Base-by-base conservation (phyloP, 2,113 vertebrate species). In the Alligator mississippiensis region DNA sequence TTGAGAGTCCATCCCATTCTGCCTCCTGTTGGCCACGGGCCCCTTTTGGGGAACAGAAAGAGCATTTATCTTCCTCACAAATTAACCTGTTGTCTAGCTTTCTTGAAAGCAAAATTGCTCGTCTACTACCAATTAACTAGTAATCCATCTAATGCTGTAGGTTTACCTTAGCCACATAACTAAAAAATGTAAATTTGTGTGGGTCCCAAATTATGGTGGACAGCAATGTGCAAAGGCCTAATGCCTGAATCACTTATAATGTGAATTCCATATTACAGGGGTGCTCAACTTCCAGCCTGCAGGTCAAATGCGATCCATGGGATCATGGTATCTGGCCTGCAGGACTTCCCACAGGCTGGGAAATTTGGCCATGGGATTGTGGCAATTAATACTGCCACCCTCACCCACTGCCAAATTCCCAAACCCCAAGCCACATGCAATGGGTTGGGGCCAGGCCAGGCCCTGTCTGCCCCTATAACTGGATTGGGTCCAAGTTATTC, bases 111-210 rank as follows among this genome's bases (percentile, higher is more conserved):
- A 25, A 68, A 11, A 9, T n/a, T 83, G 68, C 61, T 30, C 83
- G 4, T 66, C 79, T 87, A 85, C 60, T 82, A 27, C 28, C 1
- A 85, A 84, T 91, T 68, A 93, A 93, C 87, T 92, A 85, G 87
- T 91, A 75, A 95, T 84, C 61, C 14, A 4, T 85, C 75, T 81
- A 68, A 86, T 91, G 60, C 18, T 61, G 77, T 82, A 90, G 27
- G 22, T 91, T 80, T n/a, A 27, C 90, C 60, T 57, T 64, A 75
- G 66, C 30, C 85, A 91, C 76, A 55, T 64, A 77, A 59, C 84
- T 70, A 47, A 59, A 93, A 59, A 64, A 77, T 0, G 3, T 76
- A 91, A 75, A 66, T 82, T 82, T 80, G 61, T 18, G 38, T 2
- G 1, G 61, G 4, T 4, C 90, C 27, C 61, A 47, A n/a, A 88